These are phyloP conservation scores for Drosophila navojoa DNA, from an alignment of 1,140 invertebrate species.

Conservation along the genomic window DNA sequence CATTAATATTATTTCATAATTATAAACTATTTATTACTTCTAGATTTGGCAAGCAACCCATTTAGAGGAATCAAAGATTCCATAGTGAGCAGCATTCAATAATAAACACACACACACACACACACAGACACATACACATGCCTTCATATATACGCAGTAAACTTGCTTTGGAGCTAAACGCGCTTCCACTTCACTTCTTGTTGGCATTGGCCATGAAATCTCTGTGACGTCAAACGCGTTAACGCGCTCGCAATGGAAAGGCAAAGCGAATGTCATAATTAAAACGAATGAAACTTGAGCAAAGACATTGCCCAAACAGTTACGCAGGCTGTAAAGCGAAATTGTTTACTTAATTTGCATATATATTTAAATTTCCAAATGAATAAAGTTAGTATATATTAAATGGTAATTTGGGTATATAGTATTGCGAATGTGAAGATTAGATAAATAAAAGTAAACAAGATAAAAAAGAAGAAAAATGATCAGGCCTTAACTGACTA, in stretches of 20 bases:
- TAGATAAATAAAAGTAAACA: no score
- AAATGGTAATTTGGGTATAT: not conserved
- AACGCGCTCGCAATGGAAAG: constrained; percentile 20
- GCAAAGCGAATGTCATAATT: constrained; percentile 16
- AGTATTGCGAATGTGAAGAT: no score
- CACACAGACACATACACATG: not conserved
- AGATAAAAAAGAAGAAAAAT: no score
- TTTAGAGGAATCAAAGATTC: no score
- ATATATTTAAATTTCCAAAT: not conserved
- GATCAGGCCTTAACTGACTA: no score
- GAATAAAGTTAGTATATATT: not conserved
- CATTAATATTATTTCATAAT: no score
- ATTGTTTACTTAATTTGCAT: not conserved
- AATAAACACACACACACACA: no score
- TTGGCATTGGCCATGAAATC: constrained; percentile 50
- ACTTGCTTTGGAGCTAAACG: constrained; percentile 22
- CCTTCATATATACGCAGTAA: constrained; percentile 4
- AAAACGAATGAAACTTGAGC: not conserved
- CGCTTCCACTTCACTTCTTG: constrained; percentile 38
- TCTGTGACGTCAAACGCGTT: constrained; percentile 33
- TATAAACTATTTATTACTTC: no score
- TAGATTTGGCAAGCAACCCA: no score
- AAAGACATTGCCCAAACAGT: not conserved
- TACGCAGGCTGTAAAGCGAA: not conserved
- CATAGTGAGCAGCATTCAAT: no score